Base-by-base conservation (phyloP, 2,113 vertebrate species). In the Chamaetylas fuelleborni region DNA sequence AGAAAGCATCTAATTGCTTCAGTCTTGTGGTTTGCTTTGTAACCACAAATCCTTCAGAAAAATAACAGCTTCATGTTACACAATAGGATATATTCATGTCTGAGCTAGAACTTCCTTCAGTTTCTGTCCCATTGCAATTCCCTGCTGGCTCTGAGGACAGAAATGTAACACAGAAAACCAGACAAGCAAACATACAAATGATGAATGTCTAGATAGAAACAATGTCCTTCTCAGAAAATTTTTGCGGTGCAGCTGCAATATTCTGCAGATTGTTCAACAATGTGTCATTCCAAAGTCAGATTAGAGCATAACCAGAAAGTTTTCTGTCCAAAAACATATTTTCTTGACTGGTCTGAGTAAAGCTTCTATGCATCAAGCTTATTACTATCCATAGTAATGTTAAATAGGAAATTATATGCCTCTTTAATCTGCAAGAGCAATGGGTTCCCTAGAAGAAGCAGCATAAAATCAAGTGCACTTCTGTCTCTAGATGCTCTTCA, bases 31-130 rank as follows among this genome's bases (percentile, higher is more conserved):
- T 95, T 97, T 93, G 43, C 57, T 92, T 66, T 72, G 71, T 84
- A 91, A 95, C 90, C 71, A 95, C 76, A 96, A 91, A 70, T 83
- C 57, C 67, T 95, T 84, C 72, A 80, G 74, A 86, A 95, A 96
- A 94, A 94, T 88, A 93, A 76, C 65, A 93, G 67, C 50, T 40
- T 91, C 36, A 1, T 90, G 25, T 90, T 96, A 80, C 89, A 89
- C 74, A 86, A 79, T 70, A 58, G 67, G 26, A 76, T 84, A 72
- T 86, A 92, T 77, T 95, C 69, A 90, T 83, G 60, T 91, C 78
- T 95, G 78, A 95, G 71, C 53, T 91, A 82, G 58, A 77, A 56
- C 76, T 81, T 92, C 79, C 54, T 84, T 88, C 79, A 50, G 18
- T 88, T 93, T 85, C 81, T 81, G 34, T 95, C 60, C 60, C 58